Evolutionary conservation across 2,113 vertebrate species (phyloP), one percentile per base, ranked within the genome.

Genomic region (Meriones unguiculatus): DNA sequence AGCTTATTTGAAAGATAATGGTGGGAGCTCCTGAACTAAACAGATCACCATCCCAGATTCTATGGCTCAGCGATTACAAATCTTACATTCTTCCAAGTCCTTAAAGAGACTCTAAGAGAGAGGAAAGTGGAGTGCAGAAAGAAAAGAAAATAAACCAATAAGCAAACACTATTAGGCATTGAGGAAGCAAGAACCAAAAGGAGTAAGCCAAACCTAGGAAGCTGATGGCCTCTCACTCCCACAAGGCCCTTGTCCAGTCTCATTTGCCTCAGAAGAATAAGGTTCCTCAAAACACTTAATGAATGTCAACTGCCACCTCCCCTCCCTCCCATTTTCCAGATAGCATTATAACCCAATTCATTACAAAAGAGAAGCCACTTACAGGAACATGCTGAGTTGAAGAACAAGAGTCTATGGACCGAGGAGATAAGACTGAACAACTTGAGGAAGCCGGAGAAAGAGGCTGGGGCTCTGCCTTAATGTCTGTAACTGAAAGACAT

Each of bases 361-460:
- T 4, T 17, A 13, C 18, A n/a, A 77, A 62, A 80, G 38, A 30
- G 7, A 12, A 41, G 86, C 59, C 97, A 98, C 99, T 99, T 99
- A 99, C 99, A 86, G 99, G 99, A 89, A 99, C 98, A n/a, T 98
- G 99, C 97, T 99, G 99, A 0, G 99, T 98, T 41, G 98, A 98
- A n/a, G 98, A 96, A 67, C 92, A 95, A 25, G 99, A 99, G 95
- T 99, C 99, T 96, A 97, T 97, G 0, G 99, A 99, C 62, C 93
- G 91, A 1, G 99, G 99, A 25, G 99, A 99, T 70, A 99, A 98
- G 82, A 99, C 93, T 0, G 99, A 99, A 97, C 98, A 99, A 76
- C 98, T 98, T 64, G 99, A 99, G 97, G 98, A 81, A 18, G 98
- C 98, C 78, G 99, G 99, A 86, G 99, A 99, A 67, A 93, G 96